Conservation (phyloP, 2,888 invertebrate species). For the Xestia sexstrigata region DNA sequence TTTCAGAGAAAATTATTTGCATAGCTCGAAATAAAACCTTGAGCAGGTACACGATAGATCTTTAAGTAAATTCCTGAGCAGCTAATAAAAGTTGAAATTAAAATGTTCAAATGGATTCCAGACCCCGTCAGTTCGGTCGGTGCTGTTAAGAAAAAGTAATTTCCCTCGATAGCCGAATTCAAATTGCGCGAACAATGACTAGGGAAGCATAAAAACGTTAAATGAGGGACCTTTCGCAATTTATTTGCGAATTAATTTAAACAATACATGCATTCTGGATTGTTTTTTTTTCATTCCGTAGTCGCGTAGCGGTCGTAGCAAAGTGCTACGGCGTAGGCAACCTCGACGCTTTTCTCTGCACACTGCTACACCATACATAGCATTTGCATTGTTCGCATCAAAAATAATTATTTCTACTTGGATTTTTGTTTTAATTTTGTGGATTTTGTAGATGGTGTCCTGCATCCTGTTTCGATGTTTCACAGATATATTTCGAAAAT, state of each 20-base stretch:
- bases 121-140: conserved; percentile 40
- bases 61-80: conserved; percentile 28
- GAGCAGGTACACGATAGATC: conserved; percentile 20
- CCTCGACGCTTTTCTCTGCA: neutral
- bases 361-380: neutral
- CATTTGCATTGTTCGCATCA: neutral
- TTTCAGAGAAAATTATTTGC: conserved; percentile 13
- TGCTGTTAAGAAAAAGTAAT: conserved; percentile 65
- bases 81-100: conserved; percentile 58
- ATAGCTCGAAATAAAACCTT: conserved; percentile 35
- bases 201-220: conserved; percentile 40
- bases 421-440: neutral
- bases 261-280: conserved; percentile 25
- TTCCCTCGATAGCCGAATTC: conserved; percentile 62
- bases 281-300: conserved; percentile 42
- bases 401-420: neutral
- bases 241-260: conserved; percentile 46
- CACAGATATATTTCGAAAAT: neutral
- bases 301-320: conserved; percentile 41
- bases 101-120: conserved; percentile 58
- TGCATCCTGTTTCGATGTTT: neutral
- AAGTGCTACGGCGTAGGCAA: conserved; percentile 38
- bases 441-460: neutral
- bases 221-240: conserved; percentile 30
- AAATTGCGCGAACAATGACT: conserved; percentile 55